Percentiles rank a stretch among this genome's conserved stretches.
These are phyloP conservation scores for Yponomeuta sedellus DNA, from an alignment of 2,888 invertebrate species.

Conservation along the genomic window DNA sequence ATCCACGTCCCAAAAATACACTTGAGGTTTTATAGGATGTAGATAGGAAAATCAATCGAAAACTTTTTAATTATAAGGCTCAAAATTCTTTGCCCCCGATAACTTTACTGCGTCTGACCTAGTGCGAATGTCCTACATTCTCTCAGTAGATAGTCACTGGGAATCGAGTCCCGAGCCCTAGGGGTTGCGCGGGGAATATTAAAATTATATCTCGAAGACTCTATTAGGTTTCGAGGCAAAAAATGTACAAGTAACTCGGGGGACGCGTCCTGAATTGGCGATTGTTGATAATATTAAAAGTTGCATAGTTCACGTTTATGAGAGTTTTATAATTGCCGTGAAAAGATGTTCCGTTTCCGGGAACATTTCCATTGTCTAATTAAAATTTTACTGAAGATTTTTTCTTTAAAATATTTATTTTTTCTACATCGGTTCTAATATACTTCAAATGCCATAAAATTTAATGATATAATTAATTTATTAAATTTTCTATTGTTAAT, in stretches of 20 bases:
- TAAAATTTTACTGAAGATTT: too few relatives aligned
- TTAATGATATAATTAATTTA: too few relatives aligned
- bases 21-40: too few relatives aligned
- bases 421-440: too few relatives aligned
- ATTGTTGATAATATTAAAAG: not conserved
- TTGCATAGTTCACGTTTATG: not conserved
- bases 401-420: too few relatives aligned
- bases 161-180: slow-evolving; percentile 15
- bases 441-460: too few relatives aligned
- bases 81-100: not conserved
- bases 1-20: too few relatives aligned
- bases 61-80: not conserved
- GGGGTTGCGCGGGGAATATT: slow-evolving; percentile 60
- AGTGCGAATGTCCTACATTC: not conserved
- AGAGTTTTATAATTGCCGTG: not conserved
- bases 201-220: slow-evolving; percentile 48
- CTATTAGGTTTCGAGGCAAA: slow-evolving; percentile 52
- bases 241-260: slow-evolving; percentile 40
- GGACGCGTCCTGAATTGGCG: slow-evolving; percentile 31
- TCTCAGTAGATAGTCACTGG: not conserved
- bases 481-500: too few relatives aligned
- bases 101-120: not conserved
- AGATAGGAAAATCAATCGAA: not conserved
- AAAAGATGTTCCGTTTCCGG: too few relatives aligned
- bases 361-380: too few relatives aligned